phyloP scores from a whole-genome alignment of 2,797 vertebrate genomes.

The Anas acuta region DNA sequence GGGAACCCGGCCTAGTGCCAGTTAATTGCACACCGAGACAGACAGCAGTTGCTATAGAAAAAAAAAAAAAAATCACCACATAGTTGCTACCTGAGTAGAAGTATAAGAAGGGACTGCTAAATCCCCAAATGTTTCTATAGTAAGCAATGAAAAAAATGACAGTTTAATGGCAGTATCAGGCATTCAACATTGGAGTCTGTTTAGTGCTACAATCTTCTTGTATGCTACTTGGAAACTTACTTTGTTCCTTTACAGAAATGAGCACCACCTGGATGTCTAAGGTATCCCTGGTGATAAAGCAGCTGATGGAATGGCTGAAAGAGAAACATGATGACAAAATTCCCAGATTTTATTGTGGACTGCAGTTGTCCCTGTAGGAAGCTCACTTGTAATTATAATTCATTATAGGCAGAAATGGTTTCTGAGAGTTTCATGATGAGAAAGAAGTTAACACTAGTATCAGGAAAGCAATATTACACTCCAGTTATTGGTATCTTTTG shows the following conservation, averaged over 20 bases:
- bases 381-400: background rate
- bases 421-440: background rate
- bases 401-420: background rate
- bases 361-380: background rate
- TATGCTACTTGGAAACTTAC: background rate
- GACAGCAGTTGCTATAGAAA: background rate
- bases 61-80: background rate
- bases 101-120: background rate
- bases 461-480: background rate
- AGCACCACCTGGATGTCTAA: background rate
- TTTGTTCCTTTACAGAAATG: background rate
- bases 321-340: background rate
- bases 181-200: background rate
- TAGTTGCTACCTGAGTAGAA: background rate
- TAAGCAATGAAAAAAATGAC: rapidly evolving
- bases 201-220: background rate
- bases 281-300: background rate
- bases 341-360: background rate
- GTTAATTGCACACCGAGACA: background rate
- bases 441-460: background rate
- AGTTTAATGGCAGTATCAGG: background rate
- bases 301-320: background rate
- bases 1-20: background rate
- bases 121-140: background rate
- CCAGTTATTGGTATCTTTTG: background rate